Base-by-base conservation (phyloP, 2,113 vertebrate genomes). In the Bolborhynchus lineola region DNA sequence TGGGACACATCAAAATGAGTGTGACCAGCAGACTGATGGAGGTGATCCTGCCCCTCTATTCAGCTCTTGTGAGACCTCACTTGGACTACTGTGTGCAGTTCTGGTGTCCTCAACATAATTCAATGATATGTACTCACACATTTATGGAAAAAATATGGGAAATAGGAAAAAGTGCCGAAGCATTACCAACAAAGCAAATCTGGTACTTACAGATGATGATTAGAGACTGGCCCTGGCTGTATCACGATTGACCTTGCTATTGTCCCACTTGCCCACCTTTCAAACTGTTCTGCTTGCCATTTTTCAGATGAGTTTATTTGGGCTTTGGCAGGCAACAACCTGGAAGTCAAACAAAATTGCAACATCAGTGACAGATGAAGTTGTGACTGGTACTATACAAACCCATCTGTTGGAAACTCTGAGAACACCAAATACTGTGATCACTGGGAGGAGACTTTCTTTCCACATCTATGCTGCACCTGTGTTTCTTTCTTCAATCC, bases 321-420 rank as follows among this genome's bases (percentile, higher is more conserved):
- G 70, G 52, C 20, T 72, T 82, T 52, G 49, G 74, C 65, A 57
- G 18, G 39, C 24, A 65, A 15, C 7, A 25, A 72, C 6, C 39
- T 41, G 33, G 42, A 82, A 88, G 14, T 46, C 41, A 57, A 77
- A 59, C 7, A 3, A 41, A 88, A 74, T 6, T 20, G 16, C 37
- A 28, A 39, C n/a, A 59, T 14, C 42, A 7, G 28, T 18, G 29
- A 10, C 21, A 86, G 37, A 28, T 42, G 69, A 70, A 79, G 69
- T 46, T 0, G 0, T 50, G 62, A 42, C 15, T 68, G 25, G 31
- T 8, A 2, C 53, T 21, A 33, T 8, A 12, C 3, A 82, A 41
- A 49, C 29, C 50, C 47, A 52, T 62, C 82, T 82, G 84, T n/a
- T 72, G 41, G 74, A 24, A 82, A 35, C 20, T 31, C 1, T 9